A percentile compares a stretch with the other conserved stretches of the same genome.
Evolutionary conservation across 2,888 invertebrate genomes (phyloP).

Genomic region (Lucinisca nassula): DNA sequence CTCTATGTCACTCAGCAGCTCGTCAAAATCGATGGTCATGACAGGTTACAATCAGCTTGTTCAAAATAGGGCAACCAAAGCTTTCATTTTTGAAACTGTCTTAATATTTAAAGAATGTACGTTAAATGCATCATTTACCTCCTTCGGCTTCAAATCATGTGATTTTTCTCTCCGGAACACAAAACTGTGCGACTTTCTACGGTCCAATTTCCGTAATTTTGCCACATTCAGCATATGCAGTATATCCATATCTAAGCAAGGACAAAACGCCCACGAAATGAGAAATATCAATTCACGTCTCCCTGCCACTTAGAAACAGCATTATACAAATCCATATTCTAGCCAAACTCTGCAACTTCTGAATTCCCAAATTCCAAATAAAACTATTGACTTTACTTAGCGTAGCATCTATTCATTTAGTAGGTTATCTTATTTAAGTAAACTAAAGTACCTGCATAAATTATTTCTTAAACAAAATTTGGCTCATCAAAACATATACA

Average conservation of each 20-base stretch:
- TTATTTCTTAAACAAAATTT: neutral
- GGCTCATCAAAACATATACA: neutral
- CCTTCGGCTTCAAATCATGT: no score
- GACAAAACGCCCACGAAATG: neutral
- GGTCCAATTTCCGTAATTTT: neutral
- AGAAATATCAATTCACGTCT: neutral
- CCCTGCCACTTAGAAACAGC: neutral
- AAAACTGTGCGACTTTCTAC: neutral
- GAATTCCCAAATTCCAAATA: neutral
- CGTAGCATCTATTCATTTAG: no score
- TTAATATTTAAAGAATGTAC: no score
- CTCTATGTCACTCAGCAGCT: no score
- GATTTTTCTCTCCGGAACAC: neutral
- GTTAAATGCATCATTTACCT: no score
- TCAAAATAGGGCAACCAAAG: no score
- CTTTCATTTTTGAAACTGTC: no score
- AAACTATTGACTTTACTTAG: neutral
- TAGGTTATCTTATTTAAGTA: neutral
- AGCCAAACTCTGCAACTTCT: neutral
- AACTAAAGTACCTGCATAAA: neutral
- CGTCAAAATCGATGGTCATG: no score
- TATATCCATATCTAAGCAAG: neutral
- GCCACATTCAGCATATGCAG: neutral
- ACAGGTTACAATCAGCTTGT: no score
- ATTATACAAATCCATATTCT: neutral